phyloP scores from a whole-genome alignment of 2,888 invertebrate genomes.

The Ectemnius cavifrons region DNA sequence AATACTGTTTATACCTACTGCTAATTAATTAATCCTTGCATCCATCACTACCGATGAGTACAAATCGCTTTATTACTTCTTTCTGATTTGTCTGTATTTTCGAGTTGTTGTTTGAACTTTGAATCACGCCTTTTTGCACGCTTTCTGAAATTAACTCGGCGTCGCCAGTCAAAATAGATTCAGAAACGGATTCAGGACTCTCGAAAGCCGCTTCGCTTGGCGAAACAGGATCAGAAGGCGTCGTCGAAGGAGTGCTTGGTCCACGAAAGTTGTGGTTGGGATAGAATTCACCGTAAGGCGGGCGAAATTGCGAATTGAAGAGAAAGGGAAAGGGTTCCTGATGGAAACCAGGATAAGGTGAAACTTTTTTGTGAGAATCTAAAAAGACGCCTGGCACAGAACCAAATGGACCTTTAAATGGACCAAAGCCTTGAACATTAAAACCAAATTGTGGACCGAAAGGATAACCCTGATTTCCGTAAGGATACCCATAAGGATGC shows the following conservation, averaged over 20 bases:
- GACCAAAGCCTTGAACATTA: slow-evolving; percentile 19
- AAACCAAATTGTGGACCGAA: slow-evolving; percentile 34
- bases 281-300: slow-evolving; percentile 1
- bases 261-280: slow-evolving; percentile 8
- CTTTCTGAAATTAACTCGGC: neutral
- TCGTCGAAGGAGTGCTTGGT: neutral
- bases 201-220: neutral
- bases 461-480: slow-evolving; percentile 25
- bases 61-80: neutral
- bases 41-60: neutral
- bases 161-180: neutral
- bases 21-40: neutral
- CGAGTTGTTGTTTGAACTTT: neutral
- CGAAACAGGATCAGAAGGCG: neutral
- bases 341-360: slow-evolving; percentile 17
- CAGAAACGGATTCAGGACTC: neutral
- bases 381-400: slow-evolving; percentile 19
- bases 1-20: neutral
- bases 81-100: neutral
- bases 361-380: neutral
- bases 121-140: neutral
- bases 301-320: neutral
- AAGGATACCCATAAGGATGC: slow-evolving; percentile 11
- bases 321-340: neutral
- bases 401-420: slow-evolving; percentile 34